phyloP scores from a whole-genome alignment of 2,797 vertebrate species.

The Hipposideros larvatus region DNA sequence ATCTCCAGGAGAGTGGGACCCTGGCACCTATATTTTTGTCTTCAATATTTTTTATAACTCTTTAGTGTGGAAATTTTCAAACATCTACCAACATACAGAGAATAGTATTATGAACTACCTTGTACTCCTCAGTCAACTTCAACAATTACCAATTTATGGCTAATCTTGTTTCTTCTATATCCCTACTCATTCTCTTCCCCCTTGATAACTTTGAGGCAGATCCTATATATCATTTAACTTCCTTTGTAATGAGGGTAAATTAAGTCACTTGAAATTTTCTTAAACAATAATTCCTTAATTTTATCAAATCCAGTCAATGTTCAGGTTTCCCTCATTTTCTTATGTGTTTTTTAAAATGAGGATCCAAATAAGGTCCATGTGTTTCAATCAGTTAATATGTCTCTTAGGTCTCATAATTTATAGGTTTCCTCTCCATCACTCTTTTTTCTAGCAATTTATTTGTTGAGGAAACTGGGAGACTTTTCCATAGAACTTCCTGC shows the following conservation, averaged over 20 bases:
- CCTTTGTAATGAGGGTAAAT: conserved; percentile 2
- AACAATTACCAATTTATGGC: background rate
- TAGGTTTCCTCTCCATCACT: background rate
- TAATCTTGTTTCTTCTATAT: background rate
- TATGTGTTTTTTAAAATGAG: background rate
- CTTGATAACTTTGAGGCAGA: background rate
- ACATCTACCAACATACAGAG: background rate
- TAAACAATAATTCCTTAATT: background rate
- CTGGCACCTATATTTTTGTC: background rate
- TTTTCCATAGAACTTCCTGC: background rate
- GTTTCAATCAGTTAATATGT: background rate
- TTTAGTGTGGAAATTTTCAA: background rate
- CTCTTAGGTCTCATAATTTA: background rate
- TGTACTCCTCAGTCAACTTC: background rate
- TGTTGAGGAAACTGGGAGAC: background rate
- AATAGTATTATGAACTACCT: background rate
- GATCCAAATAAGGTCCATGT: background rate
- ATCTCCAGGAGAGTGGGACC: background rate
- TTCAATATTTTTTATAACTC: background rate
- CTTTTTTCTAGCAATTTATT: background rate
- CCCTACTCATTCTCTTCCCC: background rate
- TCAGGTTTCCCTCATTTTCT: background rate
- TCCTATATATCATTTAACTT: background rate
- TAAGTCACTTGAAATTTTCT: background rate
- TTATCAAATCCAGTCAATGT: background rate